Percentiles rank a stretch among this genome's conserved stretches.
phyloP scores from a whole-genome alignment of 2,888 invertebrate genomes.

The Drosophila eohydei region DNA sequence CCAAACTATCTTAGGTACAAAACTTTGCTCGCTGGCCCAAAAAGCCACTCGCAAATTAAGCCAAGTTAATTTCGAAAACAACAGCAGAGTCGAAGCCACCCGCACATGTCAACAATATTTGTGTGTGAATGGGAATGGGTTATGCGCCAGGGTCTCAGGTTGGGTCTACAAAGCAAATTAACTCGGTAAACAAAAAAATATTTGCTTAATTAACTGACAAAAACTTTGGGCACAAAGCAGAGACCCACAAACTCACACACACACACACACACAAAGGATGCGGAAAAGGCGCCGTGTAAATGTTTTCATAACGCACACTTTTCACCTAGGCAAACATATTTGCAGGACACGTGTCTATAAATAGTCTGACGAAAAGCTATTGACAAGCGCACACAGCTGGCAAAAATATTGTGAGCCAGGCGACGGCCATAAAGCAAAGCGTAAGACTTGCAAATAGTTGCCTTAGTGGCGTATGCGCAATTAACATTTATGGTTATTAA shows the following conservation, averaged over 20 bases:
- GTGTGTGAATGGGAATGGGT: conserved; percentile 14
- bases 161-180: conserved; percentile 61
- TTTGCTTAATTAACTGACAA: conserved; percentile 80
- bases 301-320: conserved; percentile 70
- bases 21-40: conserved; percentile 21
- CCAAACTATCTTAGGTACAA: conserved; percentile 12
- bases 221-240: conserved; percentile 64
- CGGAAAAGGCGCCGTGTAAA: conserved; percentile 48
- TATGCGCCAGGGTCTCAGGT: conserved; percentile 12
- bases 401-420: too few relatives aligned
- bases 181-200: conserved; percentile 70
- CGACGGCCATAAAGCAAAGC: conserved; percentile 25
- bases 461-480: conserved; percentile 76
- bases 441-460: conserved; percentile 49
- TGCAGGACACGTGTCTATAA: conserved; percentile 52
- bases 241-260: neutral
- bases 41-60: conserved; percentile 55
- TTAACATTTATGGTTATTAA: conserved; percentile 80
- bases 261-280: conserved; percentile 33
- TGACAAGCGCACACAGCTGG: conserved; percentile 52
- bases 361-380: conserved; percentile 41
- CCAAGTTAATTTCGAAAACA: conserved; percentile 53
- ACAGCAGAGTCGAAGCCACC: conserved; percentile 49
- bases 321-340: conserved; percentile 57
- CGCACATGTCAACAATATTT: conserved; percentile 60